Percentiles rank a stretch among this genome's conserved stretches.
Evolutionary conservation across 2,113 vertebrate genomes (phyloP).

Genomic region (Macrotis lagotis): DNA sequence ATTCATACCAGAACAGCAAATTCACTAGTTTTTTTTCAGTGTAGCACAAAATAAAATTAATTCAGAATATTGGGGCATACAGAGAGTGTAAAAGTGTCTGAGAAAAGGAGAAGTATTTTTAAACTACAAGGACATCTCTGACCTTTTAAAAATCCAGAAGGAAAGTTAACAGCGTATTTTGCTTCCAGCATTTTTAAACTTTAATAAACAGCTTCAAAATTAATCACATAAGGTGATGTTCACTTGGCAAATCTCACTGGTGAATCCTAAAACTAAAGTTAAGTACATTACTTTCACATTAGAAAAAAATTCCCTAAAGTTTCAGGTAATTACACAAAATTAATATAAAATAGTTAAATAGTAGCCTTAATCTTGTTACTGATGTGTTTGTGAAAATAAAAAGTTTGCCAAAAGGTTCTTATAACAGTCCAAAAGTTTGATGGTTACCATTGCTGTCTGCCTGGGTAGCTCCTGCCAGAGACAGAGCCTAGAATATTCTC

Average conservation of each 20-base stretch:
- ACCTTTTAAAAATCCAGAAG: constrained; percentile 17
- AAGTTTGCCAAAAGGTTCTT: neutral
- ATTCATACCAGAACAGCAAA: constrained; percentile 25
- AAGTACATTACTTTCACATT: neutral
- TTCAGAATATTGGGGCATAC: neutral
- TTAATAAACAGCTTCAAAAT: constrained; percentile 40
- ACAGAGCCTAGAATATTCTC: neutral
- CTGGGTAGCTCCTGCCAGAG: neutral
- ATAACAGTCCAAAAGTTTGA: neutral
- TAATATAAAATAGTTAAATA: neutral
- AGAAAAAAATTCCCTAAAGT: neutral
- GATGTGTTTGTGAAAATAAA: neutral
- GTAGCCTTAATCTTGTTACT: neutral
- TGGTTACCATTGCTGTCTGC: too few species aligned
- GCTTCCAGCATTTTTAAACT: neutral
- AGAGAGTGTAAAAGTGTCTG: neutral
- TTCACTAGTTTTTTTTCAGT: neutral
- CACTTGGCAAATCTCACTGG: neutral
- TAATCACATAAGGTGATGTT: constrained; percentile 26
- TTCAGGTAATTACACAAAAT: neutral
- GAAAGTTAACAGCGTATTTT: neutral
- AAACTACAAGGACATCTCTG: constrained; percentile 5
- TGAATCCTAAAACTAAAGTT: neutral
- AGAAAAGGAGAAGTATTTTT: constrained; percentile 44
- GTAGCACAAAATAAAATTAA: constrained; percentile 40